Base-by-base conservation (phyloP, 2,888 invertebrate genomes). In the Phaedon cochleariae region DNA sequence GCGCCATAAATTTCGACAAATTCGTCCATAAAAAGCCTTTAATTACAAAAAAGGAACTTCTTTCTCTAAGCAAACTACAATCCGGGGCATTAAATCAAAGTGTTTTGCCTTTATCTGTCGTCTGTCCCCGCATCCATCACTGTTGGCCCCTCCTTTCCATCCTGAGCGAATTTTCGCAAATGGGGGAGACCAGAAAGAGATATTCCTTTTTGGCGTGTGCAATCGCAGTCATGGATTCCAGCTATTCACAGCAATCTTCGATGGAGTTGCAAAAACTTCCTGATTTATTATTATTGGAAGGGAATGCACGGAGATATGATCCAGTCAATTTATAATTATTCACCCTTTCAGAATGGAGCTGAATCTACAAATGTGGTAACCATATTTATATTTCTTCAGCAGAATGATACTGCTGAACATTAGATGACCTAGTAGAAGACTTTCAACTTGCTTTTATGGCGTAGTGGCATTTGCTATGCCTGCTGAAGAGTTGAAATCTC, bases 21-120 rank as follows among this genome's bases (percentile, higher is more conserved):
- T 76, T 72, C 76, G 71, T 76, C 76, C 75, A 76, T 76, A 77
- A 78, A 74, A 77, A 77, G 75, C 74, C 74, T 78, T 77, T 83
- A 83, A 83, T 83, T 83, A 83, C 82, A 81, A 82, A 81, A 82
- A 81, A 80, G 81, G 76, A 80, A 80, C 79, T 82, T 81, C 79
- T 81, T 82, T 77, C 79, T 78, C 79, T 78, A 77, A 81, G 80
- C 81, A 81, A 82, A 82, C 81, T 80, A 80, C 81, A 79, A 81
- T 79, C 77, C 81, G 62, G 74, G 74, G 81, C 82, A 81, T 80
- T 83, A 83, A 83, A 83, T 83, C 83, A 83, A 82, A 82, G 82
- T 83, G 83, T 83, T 83, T 83, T 83, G 82, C 82, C 82, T 83
- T 83, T 83, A 84, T 83, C 82, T 83, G 83, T 83, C 83, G 81